phyloP scores from a whole-genome alignment of 2,888 invertebrate genomes.

The Caenorhabditis sp. region DNA sequence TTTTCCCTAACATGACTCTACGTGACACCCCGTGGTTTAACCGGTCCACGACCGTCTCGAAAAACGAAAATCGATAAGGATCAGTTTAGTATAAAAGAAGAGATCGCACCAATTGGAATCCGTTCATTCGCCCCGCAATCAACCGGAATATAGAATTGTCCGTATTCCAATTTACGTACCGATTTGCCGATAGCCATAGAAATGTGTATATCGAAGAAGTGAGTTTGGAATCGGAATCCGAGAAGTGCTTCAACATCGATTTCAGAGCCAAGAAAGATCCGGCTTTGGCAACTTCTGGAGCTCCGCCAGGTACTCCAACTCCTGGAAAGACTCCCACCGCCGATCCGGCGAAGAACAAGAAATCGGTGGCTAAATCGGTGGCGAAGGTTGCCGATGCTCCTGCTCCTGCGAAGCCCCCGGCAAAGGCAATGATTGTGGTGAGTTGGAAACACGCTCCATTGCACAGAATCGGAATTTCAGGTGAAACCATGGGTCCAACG shows the following conservation, averaged over 20 bases:
- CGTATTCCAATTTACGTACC: neutral
- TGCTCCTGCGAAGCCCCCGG: neutral
- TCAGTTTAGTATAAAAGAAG: no score
- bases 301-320: neutral
- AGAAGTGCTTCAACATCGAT: no score
- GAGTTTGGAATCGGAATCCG: neutral
- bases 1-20: no score
- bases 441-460: neutral
- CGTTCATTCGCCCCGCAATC: no score
- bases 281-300: neutral
- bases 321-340: neutral
- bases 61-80: no score
- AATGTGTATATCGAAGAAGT: constrained; percentile 55
- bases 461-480: constrained; percentile 15
- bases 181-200: neutral
- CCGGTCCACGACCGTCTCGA: neutral
- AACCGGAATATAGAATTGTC: no score
- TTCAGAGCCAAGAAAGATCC: constrained; percentile 5
- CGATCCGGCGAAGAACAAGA: constrained; percentile 9
- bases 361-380: no score
- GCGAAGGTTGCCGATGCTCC: neutral
- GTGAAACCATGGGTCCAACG: constrained; percentile 49
- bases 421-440: constrained; percentile 23
- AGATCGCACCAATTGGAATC: no score
- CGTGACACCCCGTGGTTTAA: neutral